phyloP scores from a whole-genome alignment of 1,140 invertebrate genomes.

The Drosophila littoralis region DNA sequence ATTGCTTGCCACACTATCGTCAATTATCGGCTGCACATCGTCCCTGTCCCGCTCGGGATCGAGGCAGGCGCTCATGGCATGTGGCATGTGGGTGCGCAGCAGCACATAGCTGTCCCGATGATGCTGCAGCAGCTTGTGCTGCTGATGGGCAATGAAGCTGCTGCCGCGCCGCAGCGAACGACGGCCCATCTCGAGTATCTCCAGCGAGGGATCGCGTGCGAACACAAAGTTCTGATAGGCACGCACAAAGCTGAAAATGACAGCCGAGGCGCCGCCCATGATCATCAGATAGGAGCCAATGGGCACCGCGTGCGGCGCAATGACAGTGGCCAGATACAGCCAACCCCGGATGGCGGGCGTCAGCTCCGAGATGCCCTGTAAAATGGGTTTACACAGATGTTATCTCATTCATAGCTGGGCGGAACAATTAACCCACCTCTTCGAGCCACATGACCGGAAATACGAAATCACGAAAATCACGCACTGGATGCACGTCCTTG shows the following conservation, averaged over 20 bases:
- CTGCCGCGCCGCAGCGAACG: conserved; percentile 89
- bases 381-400: background rate
- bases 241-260: conserved; percentile 88
- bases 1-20: conserved; percentile 35
- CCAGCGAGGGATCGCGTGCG: conserved; percentile 87
- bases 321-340: conserved; percentile 91
- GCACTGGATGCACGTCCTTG: conserved; percentile 88
- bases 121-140: conserved; percentile 86
- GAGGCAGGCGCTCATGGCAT: conserved; percentile 61
- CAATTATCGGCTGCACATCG: conserved; percentile 72
- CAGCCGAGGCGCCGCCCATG: conserved; percentile 87
- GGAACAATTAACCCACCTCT: conserved; percentile 86
- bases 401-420: background rate
- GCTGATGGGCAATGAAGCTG: conserved; percentile 89
- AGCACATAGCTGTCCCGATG: conserved; percentile 87
- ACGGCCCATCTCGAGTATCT: conserved; percentile 91
- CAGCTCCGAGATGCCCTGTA: conserved; percentile 92
- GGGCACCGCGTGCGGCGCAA: conserved; percentile 89
- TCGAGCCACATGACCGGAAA: conserved; percentile 95
- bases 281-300: conserved; percentile 90
- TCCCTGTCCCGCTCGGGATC: conserved; percentile 58
- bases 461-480: conserved; percentile 91
- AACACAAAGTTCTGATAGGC: conserved; percentile 91
- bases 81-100: conserved; percentile 79
- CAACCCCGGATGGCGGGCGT: conserved; percentile 90